Evolutionary conservation across 2,797 vertebrate genomes (phyloP), one percentile per base, ranked within the genome.

Genomic region (Numenius phaeopus): DNA sequence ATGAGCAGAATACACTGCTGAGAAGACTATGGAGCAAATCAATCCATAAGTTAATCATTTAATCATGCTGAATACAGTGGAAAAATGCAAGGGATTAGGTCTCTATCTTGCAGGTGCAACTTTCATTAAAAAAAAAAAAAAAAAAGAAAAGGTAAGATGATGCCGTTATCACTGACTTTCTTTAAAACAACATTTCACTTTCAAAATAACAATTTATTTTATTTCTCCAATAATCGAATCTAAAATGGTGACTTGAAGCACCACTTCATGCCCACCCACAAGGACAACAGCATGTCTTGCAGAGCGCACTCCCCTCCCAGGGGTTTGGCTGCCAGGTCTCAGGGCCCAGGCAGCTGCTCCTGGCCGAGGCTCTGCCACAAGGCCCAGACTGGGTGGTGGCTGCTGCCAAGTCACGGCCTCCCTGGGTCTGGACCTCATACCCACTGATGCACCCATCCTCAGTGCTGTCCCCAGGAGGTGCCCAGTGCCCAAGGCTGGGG

Each of bases 381-480:
- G 26, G 4, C 19, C 39, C 34, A n/a, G 20, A 7, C 8, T 7
- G n/a, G 55, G 15, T 2, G 0, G 20, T 14, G 12, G 20, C 27
- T 52, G 30, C 26, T 1, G 0, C 11, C 15, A 29, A 21, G 44
- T 24, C 2, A 0, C 2, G 2, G 17, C 30, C 7, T 76, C 11
- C 19, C 26, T 62, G 8, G 13, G 23, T 18, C 40, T 55, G 19
- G 21, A 30, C 21, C 30, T 61, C 21, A 13, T 21, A 24, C 27
- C 7, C 2, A 0, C 29, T 32, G 18, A 34, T 37, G 7, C 0
- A 1, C 14, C 17, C 2, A 2, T 40, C 8, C 32, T 24, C 1
- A 0, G 3, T 44, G 27, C 23, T 2, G 2, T 23, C 14, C 10
- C 26, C 24, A 8, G 18, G 15, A 77, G 21, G 7, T 65, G 26